A percentile compares a stretch with the other conserved stretches of the same genome.
Conservation (phyloP, 2,888 invertebrate species). For the Silvanus unidentatus region DNA sequence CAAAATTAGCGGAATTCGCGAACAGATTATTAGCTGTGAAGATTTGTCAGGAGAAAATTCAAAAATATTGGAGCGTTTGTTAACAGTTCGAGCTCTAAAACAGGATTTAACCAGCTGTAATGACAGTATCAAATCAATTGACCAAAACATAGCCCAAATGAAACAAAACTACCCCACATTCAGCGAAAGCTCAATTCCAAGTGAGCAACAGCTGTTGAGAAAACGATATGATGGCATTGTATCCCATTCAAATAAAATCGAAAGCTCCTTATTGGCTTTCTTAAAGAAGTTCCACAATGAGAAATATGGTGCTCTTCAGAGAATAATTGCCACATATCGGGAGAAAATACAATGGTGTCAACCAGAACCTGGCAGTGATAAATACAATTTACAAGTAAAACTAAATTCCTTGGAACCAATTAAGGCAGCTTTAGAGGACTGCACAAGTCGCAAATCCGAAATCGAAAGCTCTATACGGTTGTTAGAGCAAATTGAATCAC, state of each 20-base stretch:
- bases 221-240: slow-evolving; percentile 76
- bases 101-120: slow-evolving; percentile 63
- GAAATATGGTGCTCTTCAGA: slow-evolving; percentile 72
- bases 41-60: slow-evolving; percentile 83
- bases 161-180: slow-evolving; percentile 71
- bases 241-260: slow-evolving; percentile 75
- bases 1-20: slow-evolving; percentile 66
- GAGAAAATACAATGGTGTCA: slow-evolving; percentile 91
- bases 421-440: slow-evolving; percentile 65
- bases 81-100: slow-evolving; percentile 68
- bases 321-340: slow-evolving; percentile 72
- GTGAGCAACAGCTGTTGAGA: slow-evolving; percentile 77
- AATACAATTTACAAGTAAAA: slow-evolving; percentile 89
- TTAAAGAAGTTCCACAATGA: slow-evolving; percentile 84
- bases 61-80: slow-evolving; percentile 73
- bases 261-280: slow-evolving; percentile 69
- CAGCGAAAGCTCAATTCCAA: slow-evolving; percentile 68
- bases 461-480: slow-evolving; percentile 66
- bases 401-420: slow-evolving; percentile 73
- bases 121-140: slow-evolving; percentile 62
- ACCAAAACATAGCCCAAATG: slow-evolving; percentile 64
- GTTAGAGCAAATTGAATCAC: slow-evolving; percentile 66
- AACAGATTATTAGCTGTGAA: slow-evolving; percentile 82
- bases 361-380: slow-evolving; percentile 82
- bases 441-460: slow-evolving; percentile 60